A percentile compares a stretch with the other conserved stretches of the same genome.
phyloP scores from a whole-genome alignment of 2,113 vertebrate species.

The Sigmodon hispidus region DNA sequence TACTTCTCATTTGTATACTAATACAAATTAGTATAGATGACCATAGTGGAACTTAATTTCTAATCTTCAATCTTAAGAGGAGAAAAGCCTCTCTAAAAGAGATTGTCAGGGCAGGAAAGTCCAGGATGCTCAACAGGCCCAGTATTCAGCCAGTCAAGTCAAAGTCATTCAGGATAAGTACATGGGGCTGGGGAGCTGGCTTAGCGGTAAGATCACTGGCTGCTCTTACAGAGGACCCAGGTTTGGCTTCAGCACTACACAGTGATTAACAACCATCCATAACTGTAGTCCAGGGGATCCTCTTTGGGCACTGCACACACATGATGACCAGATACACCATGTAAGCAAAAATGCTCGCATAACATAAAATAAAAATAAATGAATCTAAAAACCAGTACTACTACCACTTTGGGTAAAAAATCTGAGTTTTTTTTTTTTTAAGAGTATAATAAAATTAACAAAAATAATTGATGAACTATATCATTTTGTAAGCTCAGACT shows the following conservation, averaged over 20 bases:
- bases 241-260: not conserved
- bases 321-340: not conserved
- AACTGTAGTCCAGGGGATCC: not conserved
- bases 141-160: not conserved
- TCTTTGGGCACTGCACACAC: not conserved
- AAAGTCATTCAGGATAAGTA: not conserved
- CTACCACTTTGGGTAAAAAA: slow-evolving; percentile 31
- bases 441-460: slow-evolving; percentile 16
- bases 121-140: not conserved
- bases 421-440: slow-evolving; percentile 42
- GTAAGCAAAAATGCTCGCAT: not conserved
- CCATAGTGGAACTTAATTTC: not conserved
- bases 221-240: not conserved
- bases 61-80: not conserved
- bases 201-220: not conserved
- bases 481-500: slow-evolving; percentile 33
- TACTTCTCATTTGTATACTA: slow-evolving; percentile 40
- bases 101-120: not conserved
- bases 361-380: not conserved
- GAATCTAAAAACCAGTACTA: not conserved
- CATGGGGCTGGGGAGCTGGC: not conserved
- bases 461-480: slow-evolving; percentile 58
- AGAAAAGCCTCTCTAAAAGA: not conserved
- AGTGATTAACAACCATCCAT: not conserved
- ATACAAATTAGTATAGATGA: not conserved